Conservation (phyloP, 2,113 vertebrate species). For the Genyomyrus donnyi region DNA sequence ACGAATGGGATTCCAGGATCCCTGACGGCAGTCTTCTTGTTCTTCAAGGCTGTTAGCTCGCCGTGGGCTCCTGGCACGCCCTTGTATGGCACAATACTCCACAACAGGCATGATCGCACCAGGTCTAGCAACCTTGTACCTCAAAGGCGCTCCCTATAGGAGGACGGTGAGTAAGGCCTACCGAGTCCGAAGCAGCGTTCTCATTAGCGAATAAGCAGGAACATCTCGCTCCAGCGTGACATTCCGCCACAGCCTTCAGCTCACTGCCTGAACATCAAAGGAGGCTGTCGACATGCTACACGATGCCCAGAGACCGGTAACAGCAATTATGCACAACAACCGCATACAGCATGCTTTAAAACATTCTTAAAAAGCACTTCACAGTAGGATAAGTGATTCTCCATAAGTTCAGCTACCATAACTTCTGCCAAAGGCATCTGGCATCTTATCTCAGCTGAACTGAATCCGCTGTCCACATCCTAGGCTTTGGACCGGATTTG, state of each 20-base stretch:
- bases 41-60: background rate
- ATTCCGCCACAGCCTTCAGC: background rate
- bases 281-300: background rate
- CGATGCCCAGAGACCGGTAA: background rate
- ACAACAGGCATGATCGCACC: background rate
- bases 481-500: background rate
- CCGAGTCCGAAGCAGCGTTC: background rate
- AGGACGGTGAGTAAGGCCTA: background rate
- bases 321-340: background rate
- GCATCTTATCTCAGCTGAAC: background rate
- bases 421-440: background rate
- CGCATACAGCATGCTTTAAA: background rate
- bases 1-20: slow-evolving; percentile 7
- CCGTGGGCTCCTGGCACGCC: background rate
- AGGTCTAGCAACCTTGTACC: background rate
- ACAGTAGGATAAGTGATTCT: background rate
- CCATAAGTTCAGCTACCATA: background rate
- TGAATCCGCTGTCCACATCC: background rate
- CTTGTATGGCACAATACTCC: background rate
- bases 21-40: background rate
- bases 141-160: background rate
- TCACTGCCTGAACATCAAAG: background rate
- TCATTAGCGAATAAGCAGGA: background rate
- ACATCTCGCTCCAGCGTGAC: background rate
- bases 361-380: background rate